A percentile compares a stretch with the other conserved stretches of the same genome.
These are phyloP conservation scores for Heliornis fulica DNA, from an alignment of 2,113 vertebrate species.

Conservation along the genomic window DNA sequence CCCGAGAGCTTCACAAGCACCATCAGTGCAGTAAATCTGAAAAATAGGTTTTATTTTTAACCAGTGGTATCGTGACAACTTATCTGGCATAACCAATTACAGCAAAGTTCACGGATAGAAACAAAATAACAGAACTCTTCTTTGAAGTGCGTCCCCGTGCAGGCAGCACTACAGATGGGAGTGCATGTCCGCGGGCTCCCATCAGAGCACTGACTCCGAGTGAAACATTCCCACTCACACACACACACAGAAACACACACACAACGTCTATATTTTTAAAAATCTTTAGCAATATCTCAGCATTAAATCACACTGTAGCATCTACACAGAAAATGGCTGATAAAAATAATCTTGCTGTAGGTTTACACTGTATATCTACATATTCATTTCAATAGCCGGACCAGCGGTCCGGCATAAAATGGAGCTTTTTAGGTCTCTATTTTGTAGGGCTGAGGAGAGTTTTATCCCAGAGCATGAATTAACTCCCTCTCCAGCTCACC, in stretches of 20 bases:
- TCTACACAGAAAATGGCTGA: constrained; percentile 50
- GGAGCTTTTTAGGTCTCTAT: background rate
- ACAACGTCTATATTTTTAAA: constrained; percentile 33
- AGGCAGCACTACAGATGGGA: too few species aligned
- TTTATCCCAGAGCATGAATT: background rate
- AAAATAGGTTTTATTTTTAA: constrained; percentile 83
- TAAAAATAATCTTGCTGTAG: constrained; percentile 48
- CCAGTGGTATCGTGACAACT: constrained; percentile 77
- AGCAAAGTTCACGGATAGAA: constrained; percentile 70
- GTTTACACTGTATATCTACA: constrained; percentile 56
- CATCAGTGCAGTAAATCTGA: constrained; percentile 67
- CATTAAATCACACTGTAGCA: constrained; percentile 61
- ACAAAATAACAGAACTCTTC: constrained; percentile 51
- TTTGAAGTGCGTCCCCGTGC: background rate
- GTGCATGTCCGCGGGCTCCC: background rate
- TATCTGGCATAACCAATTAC: constrained; percentile 72
- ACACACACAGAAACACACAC: background rate
- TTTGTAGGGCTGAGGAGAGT: background rate
- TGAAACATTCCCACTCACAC: constrained; percentile 15
- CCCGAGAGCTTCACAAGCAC: background rate
- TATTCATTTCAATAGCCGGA: constrained; percentile 20
- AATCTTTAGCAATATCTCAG: constrained; percentile 43
- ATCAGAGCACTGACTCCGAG: background rate
- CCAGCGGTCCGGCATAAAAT: constrained; percentile 34
- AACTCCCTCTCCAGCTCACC: constrained; percentile 5